Conservation (phyloP, 2,113 vertebrate genomes). For the Galeopterus variegatus region DNA sequence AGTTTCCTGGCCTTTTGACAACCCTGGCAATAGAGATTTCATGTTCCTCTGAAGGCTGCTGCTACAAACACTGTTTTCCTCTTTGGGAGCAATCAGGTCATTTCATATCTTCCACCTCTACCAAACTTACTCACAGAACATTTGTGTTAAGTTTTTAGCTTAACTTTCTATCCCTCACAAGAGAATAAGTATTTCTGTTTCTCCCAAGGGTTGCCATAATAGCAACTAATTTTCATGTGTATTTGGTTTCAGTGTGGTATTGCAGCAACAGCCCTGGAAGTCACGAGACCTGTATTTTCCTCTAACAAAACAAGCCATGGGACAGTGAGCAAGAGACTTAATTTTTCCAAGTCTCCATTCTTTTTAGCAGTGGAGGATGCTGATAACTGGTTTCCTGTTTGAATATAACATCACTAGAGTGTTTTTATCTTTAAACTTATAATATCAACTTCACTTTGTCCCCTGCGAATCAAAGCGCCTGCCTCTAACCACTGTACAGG, state of each 20-base stretch:
- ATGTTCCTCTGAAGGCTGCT: not conserved
- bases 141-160: conserved; percentile 48
- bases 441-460: not conserved
- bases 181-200: conserved; percentile 65
- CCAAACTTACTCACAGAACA: not conserved
- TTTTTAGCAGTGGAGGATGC: not conserved
- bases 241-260: conserved; percentile 64
- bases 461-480: not conserved
- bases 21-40: not conserved
- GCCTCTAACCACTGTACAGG: not conserved
- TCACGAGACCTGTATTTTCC: conserved; percentile 46
- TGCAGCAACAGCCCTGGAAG: conserved; percentile 52
- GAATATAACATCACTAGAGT: not conserved
- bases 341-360: conserved; percentile 24
- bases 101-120: not conserved
- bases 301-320: conserved; percentile 54
- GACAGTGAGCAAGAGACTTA: conserved; percentile 45
- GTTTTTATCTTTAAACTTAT: conserved; percentile 34
- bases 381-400: not conserved
- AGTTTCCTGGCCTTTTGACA: not conserved
- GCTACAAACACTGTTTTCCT: not conserved
- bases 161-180: conserved; percentile 23
- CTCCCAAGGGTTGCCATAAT: conserved; percentile 61
- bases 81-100: not conserved
- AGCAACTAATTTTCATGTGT: conserved; percentile 63